Evolutionary conservation across 92 coral and sea anemone species (phyloP), one percentile per base, ranked within the genome.

Genomic region (Diadumene lineata): DNA sequence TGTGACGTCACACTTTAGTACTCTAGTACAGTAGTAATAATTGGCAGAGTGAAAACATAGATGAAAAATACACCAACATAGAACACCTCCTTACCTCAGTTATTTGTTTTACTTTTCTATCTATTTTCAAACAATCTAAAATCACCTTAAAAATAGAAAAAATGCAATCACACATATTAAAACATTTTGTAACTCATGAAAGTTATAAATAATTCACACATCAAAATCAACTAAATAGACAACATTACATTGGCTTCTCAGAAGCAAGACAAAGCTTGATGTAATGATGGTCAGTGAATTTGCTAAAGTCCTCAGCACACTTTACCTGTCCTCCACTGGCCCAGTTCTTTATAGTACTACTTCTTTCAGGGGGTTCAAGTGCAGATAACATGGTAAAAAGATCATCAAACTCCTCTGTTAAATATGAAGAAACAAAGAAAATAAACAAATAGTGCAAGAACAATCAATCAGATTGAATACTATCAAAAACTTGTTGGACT

Each of bases 271-370:
- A 38, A 38, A 4, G 48, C 48, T 38, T 38, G 48, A n/a, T n/a
- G n/a, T n/a, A n/a, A n/a, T n/a, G n/a, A n/a, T n/a, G n/a, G n/a
- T n/a, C n/a, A n/a, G n/a, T n/a, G n/a, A 38, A 38, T 38, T 6
- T 38, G 13, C 48, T 4, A 38, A 38, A 6, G 13, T 13, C 48
- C 7, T 38, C 10, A 53, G 2, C 19, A 53, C 58, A 13, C 19
- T 3, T 15, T 18, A 92, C 92, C 93, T 94, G 96, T 53, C 98
- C 98, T 46, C 98, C 98, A 51, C 87, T 89, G 4, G 88, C 81
- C 98, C 98, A 94, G 78, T 82, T 76, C 78, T 84, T 89, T 57
- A 94, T 91, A 28, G 87, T 82, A 4, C 97, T 83, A 48, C 86
- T 81, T 43, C 94, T 86, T 51, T 92, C 96, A 25, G 81, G 64